A percentile compares a stretch with the other conserved stretches of the same genome.
Evolutionary conservation across 2,888 invertebrate genomes (phyloP).

Genomic region (Drosophila neoperkinsi): DNA sequence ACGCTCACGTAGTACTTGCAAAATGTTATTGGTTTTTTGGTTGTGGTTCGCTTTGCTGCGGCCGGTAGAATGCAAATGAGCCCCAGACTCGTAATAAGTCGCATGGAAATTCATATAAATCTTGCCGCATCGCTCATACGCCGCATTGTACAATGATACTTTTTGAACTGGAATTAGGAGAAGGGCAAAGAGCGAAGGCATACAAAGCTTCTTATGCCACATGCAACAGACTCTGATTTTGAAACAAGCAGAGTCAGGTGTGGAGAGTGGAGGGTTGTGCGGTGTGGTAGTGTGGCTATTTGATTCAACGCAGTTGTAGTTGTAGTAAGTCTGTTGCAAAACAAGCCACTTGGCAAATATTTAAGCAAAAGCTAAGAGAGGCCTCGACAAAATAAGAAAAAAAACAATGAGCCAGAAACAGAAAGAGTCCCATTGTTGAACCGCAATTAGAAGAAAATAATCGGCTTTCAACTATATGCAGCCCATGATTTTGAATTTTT

Average conservation of each 20-base stretch:
- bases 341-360: conserved; percentile 72
- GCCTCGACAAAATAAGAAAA: conserved; percentile 8
- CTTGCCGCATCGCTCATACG: conserved; percentile 51
- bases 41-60: conserved; percentile 56
- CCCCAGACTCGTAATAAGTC: conserved; percentile 31
- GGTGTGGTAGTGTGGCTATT: not conserved
- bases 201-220: conserved; percentile 50
- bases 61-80: conserved; percentile 54
- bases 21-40: conserved; percentile 71
- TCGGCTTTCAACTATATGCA: conserved; percentile 14
- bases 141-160: conserved; percentile 22
- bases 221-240: conserved; percentile 25
- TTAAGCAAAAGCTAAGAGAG: conserved; percentile 28
- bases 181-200: conserved; percentile 8
- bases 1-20: conserved; percentile 8
- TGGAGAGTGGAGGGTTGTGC: not conserved
- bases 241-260: conserved; percentile 8
- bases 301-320: conserved; percentile 1
- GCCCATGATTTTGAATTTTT: not conserved
- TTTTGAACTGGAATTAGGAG: not conserved
- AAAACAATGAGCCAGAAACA: not conserved
- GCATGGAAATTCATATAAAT: conserved; percentile 67
- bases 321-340: conserved; percentile 47
- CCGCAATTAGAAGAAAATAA: conserved; percentile 16
- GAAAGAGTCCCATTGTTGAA: not conserved